Evolutionary conservation across 2,888 invertebrate genomes (phyloP).

Genomic region (Opisthograptis luteolata): DNA sequence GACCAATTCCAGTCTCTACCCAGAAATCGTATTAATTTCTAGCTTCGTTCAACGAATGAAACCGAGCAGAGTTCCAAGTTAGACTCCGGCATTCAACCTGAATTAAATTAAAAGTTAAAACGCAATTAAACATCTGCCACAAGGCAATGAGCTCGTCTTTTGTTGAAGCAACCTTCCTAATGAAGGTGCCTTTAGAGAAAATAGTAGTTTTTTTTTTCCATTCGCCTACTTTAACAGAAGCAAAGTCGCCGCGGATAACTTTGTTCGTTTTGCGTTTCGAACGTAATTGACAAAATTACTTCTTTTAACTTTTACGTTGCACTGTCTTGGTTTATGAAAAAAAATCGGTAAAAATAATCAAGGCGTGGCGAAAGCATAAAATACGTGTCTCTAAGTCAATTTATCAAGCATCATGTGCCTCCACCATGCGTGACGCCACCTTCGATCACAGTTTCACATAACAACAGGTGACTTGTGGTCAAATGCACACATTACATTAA

Average conservation of each 20-base stretch:
- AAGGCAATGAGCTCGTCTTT: slow-evolving; percentile 24
- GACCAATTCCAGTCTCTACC: not conserved
- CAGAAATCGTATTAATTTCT: not conserved
- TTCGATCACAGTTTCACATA: no score
- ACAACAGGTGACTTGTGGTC: no score
- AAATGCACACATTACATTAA: no score
- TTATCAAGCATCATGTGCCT: no score
- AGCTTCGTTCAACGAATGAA: slow-evolving; percentile 4
- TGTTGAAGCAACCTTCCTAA: slow-evolving; percentile 13
- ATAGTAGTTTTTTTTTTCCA: slow-evolving; percentile 7
- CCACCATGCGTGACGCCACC: no score
- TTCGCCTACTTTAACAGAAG: not conserved
- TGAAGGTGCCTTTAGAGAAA: slow-evolving; percentile 1
- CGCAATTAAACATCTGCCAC: slow-evolving; percentile 26
- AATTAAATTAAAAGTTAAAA: slow-evolving; percentile 27
- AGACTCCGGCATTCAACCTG: slow-evolving; percentile 1
- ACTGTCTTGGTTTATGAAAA: no score
- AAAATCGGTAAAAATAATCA: no score
- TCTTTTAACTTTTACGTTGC: not conserved
- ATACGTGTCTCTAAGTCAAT: no score
- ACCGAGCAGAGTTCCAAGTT: slow-evolving; percentile 2
- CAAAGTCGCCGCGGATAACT: not conserved
- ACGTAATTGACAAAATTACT: not conserved
- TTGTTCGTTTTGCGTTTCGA: not conserved
- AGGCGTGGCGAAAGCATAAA: no score